Evolutionary conservation across 2,113 vertebrate genomes (phyloP).

Genomic region (Lutjanus erythropterus): DNA sequence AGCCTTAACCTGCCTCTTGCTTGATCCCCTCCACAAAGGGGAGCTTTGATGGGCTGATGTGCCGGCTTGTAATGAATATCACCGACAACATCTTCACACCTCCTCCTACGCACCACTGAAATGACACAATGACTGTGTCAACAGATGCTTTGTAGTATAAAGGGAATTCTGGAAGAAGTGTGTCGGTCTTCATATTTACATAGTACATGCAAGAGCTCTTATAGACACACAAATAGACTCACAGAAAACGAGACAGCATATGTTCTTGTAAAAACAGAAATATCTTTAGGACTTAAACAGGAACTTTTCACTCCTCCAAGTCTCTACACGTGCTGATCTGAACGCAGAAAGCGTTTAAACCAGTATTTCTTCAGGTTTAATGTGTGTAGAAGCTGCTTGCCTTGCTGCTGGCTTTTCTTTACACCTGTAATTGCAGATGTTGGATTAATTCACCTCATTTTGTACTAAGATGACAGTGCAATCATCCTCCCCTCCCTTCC

Average conservation of each 20-base stretch:
- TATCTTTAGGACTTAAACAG: not conserved
- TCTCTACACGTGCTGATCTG: not conserved
- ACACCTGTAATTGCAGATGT: slow-evolving; percentile 14
- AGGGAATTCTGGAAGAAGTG: slow-evolving; percentile 30
- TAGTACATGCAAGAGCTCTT: not conserved
- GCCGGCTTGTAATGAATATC: slow-evolving; percentile 73
- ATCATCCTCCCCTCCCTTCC: slow-evolving; percentile 16
- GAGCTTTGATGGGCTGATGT: slow-evolving; percentile 76
- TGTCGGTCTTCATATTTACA: slow-evolving; percentile 8
- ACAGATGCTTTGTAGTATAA: slow-evolving; percentile 36
- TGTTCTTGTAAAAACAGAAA: not conserved
- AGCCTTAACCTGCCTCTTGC: slow-evolving; percentile 69
- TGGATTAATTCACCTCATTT: slow-evolving; percentile 9
- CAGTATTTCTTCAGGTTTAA: not conserved
- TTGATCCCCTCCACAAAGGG: slow-evolving; percentile 71
- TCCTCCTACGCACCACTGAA: slow-evolving; percentile 55
- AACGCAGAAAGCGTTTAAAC: not conserved
- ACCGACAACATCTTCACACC: slow-evolving; percentile 63
- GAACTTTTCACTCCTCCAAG: not conserved
- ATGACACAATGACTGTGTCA: slow-evolving; percentile 55
- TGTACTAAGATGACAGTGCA: slow-evolving; percentile 7
- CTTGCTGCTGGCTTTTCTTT: not conserved
- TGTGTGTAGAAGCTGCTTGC: not conserved
- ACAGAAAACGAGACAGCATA: not conserved
- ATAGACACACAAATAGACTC: not conserved